These are phyloP conservation scores for Lophotis ruficrista DNA, from an alignment of 2,113 vertebrate genomes.

Conservation along the genomic window DNA sequence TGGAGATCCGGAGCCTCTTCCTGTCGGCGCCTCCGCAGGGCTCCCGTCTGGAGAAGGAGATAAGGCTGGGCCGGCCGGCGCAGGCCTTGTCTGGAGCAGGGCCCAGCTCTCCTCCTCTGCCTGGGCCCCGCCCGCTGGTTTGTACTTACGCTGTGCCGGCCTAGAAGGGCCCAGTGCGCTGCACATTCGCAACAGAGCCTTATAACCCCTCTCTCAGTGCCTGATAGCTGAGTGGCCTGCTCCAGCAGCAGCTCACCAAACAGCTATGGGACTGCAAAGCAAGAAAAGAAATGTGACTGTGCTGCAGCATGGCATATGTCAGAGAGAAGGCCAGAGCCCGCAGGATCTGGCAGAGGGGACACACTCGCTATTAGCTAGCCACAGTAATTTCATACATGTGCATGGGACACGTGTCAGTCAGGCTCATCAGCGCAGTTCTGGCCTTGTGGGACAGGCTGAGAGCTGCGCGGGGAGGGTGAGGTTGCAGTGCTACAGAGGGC, in stretches of 20 bases:
- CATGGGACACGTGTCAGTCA: accelerated
- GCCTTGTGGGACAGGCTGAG: not conserved
- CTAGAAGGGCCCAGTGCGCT: too few species aligned
- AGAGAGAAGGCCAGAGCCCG: not conserved
- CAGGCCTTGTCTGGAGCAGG: not conserved
- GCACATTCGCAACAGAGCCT: accelerated
- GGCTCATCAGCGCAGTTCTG: not conserved
- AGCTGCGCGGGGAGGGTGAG: not conserved
- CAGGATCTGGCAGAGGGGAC: not conserved
- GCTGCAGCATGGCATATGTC: too few species aligned
- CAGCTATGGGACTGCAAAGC: accelerated
- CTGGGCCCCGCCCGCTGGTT: accelerated
- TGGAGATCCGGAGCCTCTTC: too few species aligned
- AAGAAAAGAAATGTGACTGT: accelerated
- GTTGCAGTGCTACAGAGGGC: not conserved
- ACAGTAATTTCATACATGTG: accelerated
- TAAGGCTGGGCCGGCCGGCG: not conserved
- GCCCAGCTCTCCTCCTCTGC: accelerated
- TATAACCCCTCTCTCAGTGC: not conserved
- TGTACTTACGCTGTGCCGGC: accelerated
- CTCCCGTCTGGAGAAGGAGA: not conserved
- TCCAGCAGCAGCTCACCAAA: too few species aligned
- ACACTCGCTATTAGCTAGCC: accelerated
- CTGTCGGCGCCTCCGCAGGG: not conserved
- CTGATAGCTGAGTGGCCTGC: too few species aligned